These are phyloP conservation scores for Australoheros scitulus DNA, from an alignment of 2,113 vertebrate species.

Conservation along the genomic window DNA sequence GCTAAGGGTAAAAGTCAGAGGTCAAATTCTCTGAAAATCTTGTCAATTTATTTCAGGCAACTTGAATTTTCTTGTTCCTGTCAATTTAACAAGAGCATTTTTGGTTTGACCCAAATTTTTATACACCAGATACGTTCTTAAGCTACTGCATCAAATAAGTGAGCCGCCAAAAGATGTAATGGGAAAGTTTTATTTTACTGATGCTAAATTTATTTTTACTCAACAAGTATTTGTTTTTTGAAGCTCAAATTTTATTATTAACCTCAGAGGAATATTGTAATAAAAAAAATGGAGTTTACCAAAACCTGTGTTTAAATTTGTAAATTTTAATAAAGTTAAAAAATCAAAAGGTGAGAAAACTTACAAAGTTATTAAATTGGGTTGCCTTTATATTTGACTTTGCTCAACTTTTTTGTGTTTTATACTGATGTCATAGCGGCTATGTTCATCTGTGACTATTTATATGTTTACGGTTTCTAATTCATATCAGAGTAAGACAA, in stretches of 20 bases:
- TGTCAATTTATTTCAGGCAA: no score
- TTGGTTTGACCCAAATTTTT: no score
- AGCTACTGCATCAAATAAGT: background rate
- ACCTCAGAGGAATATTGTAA: background rate
- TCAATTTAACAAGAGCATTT: no score
- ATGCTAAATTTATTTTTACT: background rate
- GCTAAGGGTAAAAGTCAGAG: no score
- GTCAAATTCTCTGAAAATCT: no score
- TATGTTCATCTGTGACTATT: background rate
- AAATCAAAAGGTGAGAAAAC: no score
- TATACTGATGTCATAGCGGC: background rate
- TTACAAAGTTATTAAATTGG: no score
- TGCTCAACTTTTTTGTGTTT: background rate
- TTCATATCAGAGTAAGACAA: background rate
- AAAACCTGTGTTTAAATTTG: no score
- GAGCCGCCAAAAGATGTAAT: background rate
- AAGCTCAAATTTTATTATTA: background rate
- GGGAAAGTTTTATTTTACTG: background rate
- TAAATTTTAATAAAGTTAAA: background rate
- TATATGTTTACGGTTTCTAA: background rate
- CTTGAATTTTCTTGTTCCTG: no score
- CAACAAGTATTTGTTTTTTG: background rate
- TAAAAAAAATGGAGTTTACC: rapidly evolving
- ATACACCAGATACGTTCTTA: no score
- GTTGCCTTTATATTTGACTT: background rate